Evolutionary conservation across 2,888 invertebrate species (phyloP), one percentile per base, ranked within the genome.

Genomic region (Ormyrus thymus): DNA sequence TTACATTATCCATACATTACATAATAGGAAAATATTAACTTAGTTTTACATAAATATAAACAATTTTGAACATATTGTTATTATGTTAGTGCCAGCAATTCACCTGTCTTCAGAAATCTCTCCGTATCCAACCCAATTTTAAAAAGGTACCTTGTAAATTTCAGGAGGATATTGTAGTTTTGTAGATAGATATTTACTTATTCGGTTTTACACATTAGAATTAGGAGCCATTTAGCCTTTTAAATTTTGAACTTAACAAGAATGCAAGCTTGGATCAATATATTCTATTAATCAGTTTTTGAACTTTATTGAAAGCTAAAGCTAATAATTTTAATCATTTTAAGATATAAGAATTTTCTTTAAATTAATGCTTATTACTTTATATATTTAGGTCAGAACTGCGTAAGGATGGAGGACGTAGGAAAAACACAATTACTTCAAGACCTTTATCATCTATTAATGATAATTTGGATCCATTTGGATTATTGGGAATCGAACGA

Each of bases 381-480:
- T 7, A 62, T 69, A 13, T 48, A 64, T 86, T 8, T 73, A 93
- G 93, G 89, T 91, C 93, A 81, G 95, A 95, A 86, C 86, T 94
- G 65, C 93, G 95, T 71, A 94, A 94, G 90, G 95, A 95, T 88
- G 93, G 92, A 69, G 94, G 93, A 58, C 92, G 97, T 78, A 93
- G 96, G 84, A 92, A 97, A 83, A 96, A 97, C 85, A 93, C 95
- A 64, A 95, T 97, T 4, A 95, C 95, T 5, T 95, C 95, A 56
- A 92, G 97, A 81, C 97, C 97, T 9, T 90, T 97, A 73, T 97
- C 97, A 71, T 93, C 95, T 45, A 95, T 95, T 75, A 95, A 94
- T 89, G 98, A 98, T 90, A 93, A 92, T 58, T 91, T 95, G 81
- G 97, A 97, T 92, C 95, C 97, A 51, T 96, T 97, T 90, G 95